These are phyloP conservation scores for Hirtodrosophila trivittata DNA, from an alignment of 2,888 invertebrate species.

Conservation along the genomic window DNA sequence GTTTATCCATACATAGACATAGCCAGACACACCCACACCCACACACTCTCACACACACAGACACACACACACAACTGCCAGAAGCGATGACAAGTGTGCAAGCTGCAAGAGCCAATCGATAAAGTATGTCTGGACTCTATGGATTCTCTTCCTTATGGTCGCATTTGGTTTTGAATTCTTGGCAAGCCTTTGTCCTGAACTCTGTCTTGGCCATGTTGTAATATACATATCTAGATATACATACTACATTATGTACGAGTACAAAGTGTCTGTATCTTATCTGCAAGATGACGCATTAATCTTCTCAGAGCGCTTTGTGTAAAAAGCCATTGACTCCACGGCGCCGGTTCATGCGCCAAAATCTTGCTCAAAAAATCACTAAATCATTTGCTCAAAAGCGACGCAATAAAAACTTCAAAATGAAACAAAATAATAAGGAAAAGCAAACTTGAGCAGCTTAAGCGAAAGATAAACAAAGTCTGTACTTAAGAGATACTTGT, in stretches of 20 bases:
- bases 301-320: constrained; percentile 20
- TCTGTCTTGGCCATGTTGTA: not conserved
- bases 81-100: not conserved
- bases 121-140: constrained; percentile 19
- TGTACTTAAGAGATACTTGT: too few species aligned
- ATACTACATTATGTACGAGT: not conserved
- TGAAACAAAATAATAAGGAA: constrained; percentile 6
- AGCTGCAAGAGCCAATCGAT: constrained; percentile 23
- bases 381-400: constrained; percentile 25
- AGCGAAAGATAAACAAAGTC: too few species aligned
- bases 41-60: not conserved
- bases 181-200: constrained; percentile 21
- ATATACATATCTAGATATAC: not conserved
- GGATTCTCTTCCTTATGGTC: not conserved
- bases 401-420: too few species aligned
- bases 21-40: not conserved
- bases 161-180: constrained; percentile 18
- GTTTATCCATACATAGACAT: constrained; percentile 14
- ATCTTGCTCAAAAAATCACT: constrained; percentile 16
- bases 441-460: not conserved
- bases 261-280: constrained; percentile 21
- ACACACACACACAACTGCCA: not conserved
- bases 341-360: constrained; percentile 44
- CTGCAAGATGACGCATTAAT: constrained; percentile 52
- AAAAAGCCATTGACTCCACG: constrained; percentile 34